Conservation (phyloP, 2,797 vertebrate genomes). For the Acanthiza pusilla region DNA sequence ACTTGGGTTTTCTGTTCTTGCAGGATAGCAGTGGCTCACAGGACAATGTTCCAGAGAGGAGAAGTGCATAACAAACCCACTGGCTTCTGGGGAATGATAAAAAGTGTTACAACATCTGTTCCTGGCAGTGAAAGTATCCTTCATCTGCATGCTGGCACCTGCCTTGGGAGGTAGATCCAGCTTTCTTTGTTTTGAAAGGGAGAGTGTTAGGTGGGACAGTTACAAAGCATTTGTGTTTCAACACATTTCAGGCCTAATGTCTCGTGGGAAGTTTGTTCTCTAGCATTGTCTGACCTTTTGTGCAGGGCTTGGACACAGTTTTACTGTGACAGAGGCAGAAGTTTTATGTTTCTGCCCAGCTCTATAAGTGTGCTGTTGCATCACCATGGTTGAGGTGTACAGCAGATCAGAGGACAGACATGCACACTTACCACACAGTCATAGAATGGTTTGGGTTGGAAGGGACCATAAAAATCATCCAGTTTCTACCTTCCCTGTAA, state of each 20-base stretch:
- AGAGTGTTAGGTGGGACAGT: not conserved
- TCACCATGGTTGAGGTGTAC: not conserved
- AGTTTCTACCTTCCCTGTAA: not conserved
- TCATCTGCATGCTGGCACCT: constrained; percentile 36
- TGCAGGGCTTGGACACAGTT: not conserved
- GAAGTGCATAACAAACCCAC: constrained; percentile 92
- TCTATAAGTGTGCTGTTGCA: not conserved
- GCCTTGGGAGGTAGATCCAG: not conserved
- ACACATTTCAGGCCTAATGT: not conserved
- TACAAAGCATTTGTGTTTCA: not conserved
- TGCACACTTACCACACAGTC: not conserved
- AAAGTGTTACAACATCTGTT: constrained; percentile 90
- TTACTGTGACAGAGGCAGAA: not conserved
- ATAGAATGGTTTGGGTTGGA: not conserved
- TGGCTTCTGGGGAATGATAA: constrained; percentile 98
- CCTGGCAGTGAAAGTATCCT: constrained; percentile 96
- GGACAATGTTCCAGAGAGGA: constrained; percentile 95
- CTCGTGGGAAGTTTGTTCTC: not conserved
- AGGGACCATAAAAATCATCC: not conserved
- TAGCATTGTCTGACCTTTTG: not conserved
- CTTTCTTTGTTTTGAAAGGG: not conserved
- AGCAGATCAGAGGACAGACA: not conserved
- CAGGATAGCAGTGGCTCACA: constrained; percentile 93
- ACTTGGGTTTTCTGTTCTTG: constrained; percentile 41
- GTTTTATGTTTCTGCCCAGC: not conserved